Conservation (phyloP, 1,140 invertebrate species). For the Scaptomyza pallida region DNA sequence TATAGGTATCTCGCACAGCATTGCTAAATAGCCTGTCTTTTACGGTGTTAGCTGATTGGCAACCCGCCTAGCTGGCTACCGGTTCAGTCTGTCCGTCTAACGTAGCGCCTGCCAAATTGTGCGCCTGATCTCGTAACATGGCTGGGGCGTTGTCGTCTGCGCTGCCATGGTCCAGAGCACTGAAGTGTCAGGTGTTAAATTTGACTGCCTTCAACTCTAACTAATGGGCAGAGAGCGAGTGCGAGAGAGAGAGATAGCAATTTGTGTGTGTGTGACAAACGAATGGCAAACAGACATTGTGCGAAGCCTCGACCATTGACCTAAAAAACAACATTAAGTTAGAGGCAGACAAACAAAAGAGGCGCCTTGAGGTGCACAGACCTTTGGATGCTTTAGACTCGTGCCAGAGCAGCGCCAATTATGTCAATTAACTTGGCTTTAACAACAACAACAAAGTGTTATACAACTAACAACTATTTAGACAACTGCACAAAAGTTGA, state of each 20-base stretch:
- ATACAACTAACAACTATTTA: conserved; percentile 46
- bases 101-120: not conserved
- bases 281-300: conserved; percentile 56
- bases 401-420: conserved; percentile 61
- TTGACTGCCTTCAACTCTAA: conserved; percentile 58
- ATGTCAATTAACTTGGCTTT: conserved; percentile 75
- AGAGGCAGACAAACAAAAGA: conserved; percentile 53
- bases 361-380: conserved; percentile 31
- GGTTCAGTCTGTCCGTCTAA: not conserved
- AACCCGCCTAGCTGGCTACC: conserved; percentile 33
- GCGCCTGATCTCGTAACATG: conserved; percentile 52
- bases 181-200: conserved; percentile 73
- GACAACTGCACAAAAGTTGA: conserved; percentile 51
- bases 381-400: conserved; percentile 44
- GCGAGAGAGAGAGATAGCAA: too few species aligned
- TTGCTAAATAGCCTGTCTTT: conserved; percentile 67
- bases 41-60: conserved; percentile 33
- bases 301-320: conserved; percentile 64
- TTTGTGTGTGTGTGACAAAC: conserved; percentile 40
- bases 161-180: conserved; percentile 42
- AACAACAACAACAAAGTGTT: conserved; percentile 53
- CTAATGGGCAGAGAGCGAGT: conserved; percentile 37
- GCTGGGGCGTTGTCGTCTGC: conserved; percentile 57
- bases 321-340: conserved; percentile 48
- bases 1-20: conserved; percentile 63